phyloP scores from a whole-genome alignment of 1,140 invertebrate species.

The Eumeta japonica region DNA sequence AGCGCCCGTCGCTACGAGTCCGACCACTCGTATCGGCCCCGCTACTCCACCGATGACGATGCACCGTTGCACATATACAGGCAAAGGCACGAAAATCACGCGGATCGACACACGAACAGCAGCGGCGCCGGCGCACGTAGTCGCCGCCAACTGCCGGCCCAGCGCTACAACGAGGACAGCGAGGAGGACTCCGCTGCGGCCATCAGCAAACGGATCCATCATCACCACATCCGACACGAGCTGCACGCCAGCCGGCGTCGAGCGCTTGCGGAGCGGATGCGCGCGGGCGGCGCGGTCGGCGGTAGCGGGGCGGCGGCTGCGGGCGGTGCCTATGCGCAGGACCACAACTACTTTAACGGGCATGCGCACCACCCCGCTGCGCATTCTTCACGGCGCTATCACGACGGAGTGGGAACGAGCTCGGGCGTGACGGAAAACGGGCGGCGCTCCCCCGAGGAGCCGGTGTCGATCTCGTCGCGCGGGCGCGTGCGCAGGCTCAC shows the following conservation, averaged over 20 bases:
- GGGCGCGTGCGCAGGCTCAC: constrained; percentile 82
- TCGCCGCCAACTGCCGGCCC: constrained; percentile 19
- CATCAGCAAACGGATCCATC: constrained; percentile 46
- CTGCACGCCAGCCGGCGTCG: constrained; percentile 16
- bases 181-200: constrained; percentile 60
- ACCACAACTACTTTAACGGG: constrained; percentile 36
- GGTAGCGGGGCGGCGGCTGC: too few species aligned
- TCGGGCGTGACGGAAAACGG: too few species aligned
- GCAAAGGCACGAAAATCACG: too few species aligned
- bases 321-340: too few species aligned
- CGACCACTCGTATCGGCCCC: constrained; percentile 41
- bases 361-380: constrained; percentile 18
- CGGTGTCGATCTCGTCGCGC: constrained; percentile 72
- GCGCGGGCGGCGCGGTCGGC: background rate
- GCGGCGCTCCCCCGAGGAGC: constrained; percentile 40
- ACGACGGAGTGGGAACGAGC: too few species aligned
- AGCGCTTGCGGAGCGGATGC: background rate
- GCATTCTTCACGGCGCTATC: too few species aligned
- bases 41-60: constrained; percentile 54
- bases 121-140: too few species aligned
- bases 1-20: constrained; percentile 38
- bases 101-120: too few species aligned
- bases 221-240: constrained; percentile 22
- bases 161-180: constrained; percentile 66
- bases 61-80: constrained; percentile 46